Evolutionary conservation across 2,888 invertebrate genomes (phyloP).

Genomic region (Eilema sororculum): DNA sequence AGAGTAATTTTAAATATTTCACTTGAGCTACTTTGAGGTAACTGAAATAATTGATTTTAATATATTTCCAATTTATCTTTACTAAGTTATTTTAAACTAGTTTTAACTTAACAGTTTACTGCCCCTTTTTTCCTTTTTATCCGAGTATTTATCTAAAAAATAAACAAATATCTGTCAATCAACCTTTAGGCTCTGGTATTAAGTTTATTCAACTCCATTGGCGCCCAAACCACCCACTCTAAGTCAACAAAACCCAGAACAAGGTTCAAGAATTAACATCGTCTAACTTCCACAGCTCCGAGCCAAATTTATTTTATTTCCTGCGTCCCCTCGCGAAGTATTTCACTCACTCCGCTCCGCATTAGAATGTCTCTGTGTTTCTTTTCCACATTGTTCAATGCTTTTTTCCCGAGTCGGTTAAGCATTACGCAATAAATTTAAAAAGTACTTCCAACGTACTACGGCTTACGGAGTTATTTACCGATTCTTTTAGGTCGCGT

Average conservation of each 20-base stretch:
- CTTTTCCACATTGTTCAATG: slow-evolving; percentile 66
- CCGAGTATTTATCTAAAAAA: too few relatives aligned
- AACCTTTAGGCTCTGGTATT: neutral
- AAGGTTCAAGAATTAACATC: slow-evolving; percentile 62
- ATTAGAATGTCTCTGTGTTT: slow-evolving; percentile 72
- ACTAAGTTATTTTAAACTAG: too few relatives aligned
- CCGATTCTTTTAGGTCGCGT: slow-evolving; percentile 53
- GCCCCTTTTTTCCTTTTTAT: too few relatives aligned
- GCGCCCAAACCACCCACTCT: slow-evolving; percentile 51
- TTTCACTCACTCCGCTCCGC: slow-evolving; percentile 75
- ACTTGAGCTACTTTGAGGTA: too few relatives aligned
- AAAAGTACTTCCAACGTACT: slow-evolving; percentile 68
- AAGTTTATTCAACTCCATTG: slow-evolving; percentile 33
- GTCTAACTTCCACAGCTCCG: slow-evolving; percentile 60
- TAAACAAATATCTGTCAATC: too few relatives aligned
- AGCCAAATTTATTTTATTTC: slow-evolving; percentile 64
- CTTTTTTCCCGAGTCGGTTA: slow-evolving; percentile 67
- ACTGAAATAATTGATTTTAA: too few relatives aligned
- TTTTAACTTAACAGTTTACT: too few relatives aligned
- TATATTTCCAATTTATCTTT: too few relatives aligned
- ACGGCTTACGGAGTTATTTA: slow-evolving; percentile 74
- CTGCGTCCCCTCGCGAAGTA: slow-evolving; percentile 67
- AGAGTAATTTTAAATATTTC: too few relatives aligned
- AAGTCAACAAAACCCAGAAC: slow-evolving; percentile 36
- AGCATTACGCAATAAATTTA: slow-evolving; percentile 79